These are phyloP conservation scores for Therioaphis trifolii DNA, from an alignment of 2,888 invertebrate genomes.

Conservation along the genomic window DNA sequence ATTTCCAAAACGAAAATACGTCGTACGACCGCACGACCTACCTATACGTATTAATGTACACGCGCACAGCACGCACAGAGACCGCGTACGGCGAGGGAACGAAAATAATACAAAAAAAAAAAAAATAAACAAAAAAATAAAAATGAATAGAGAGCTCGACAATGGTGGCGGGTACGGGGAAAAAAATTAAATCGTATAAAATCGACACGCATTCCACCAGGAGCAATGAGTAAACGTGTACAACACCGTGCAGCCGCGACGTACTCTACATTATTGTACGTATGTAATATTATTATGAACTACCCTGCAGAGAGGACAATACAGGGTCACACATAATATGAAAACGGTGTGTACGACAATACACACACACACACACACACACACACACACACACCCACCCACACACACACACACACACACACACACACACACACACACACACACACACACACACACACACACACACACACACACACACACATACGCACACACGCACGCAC, in stretches of 20 bases:
- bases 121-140: constrained; percentile 15
- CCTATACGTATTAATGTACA: no score
- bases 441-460: neutral
- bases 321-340: no score
- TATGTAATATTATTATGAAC: no score
- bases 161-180: neutral
- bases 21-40: neutral
- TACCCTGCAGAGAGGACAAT: no score
- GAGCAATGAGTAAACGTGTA: neutral
- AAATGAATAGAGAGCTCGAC: constrained; percentile 30
- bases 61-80: neutral
- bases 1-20: neutral
- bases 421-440: neutral
- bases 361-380: no score
- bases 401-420: no score
- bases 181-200: constrained; percentile 5
- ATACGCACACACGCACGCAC: neutral
- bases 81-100: neutral
- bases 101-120: constrained; percentile 30
- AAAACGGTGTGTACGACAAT: no score
- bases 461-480: neutral
- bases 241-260: no score
- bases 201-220: constrained; percentile 47
- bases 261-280: no score
- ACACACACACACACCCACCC: no score